phyloP scores from a whole-genome alignment of 2,113 vertebrate species.

The Machaerirhynchus nigripectus region DNA sequence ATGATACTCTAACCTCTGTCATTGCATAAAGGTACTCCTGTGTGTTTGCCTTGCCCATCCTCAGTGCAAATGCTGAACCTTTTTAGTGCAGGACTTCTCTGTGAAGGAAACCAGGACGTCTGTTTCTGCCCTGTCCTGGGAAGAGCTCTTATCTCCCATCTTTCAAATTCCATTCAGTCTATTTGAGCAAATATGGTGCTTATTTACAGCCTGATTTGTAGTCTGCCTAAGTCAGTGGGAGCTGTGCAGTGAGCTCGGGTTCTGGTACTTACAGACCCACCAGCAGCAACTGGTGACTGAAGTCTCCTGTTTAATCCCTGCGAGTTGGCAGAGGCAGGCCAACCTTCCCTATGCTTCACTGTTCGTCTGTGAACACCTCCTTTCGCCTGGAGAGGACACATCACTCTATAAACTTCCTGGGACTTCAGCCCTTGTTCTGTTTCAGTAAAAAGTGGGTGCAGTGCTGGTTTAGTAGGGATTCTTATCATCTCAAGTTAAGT shows the following conservation, averaged over 20 bases:
- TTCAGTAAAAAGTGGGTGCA: background rate
- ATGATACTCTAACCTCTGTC: background rate
- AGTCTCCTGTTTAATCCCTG: background rate
- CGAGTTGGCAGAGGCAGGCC: background rate
- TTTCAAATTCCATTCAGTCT: background rate
- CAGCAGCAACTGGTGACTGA: background rate
- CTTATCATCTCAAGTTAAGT: background rate
- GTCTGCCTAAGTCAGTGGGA: background rate
- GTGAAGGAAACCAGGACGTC: background rate
- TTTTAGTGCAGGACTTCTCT: background rate
- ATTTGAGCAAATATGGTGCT: background rate
- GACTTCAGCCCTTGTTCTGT: background rate
- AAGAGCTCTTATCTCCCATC: background rate
- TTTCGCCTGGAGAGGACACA: background rate
- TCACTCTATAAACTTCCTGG: background rate
- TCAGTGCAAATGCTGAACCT: background rate
- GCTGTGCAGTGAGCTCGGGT: background rate
- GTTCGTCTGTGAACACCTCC: background rate
- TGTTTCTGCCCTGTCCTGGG: background rate
- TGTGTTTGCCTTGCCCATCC: background rate
- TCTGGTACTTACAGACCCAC: background rate
- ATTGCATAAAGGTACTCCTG: background rate
- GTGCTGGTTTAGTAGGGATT: background rate
- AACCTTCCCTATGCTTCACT: background rate
- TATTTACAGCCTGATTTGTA: background rate